phyloP scores from a whole-genome alignment of 2,797 vertebrate genomes.

The Chloroceryle inda region DNA sequence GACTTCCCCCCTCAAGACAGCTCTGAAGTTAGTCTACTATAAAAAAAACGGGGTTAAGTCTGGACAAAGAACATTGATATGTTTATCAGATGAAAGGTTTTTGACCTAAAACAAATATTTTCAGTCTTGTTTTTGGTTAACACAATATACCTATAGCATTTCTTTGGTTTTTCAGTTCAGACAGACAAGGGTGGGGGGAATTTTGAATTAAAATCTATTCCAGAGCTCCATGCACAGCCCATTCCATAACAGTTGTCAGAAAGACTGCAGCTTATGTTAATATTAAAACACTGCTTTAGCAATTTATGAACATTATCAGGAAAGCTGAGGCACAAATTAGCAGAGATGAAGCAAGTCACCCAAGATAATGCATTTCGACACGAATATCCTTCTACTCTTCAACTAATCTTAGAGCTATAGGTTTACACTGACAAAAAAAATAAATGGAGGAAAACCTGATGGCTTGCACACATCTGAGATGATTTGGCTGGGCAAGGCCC shows the following conservation, averaged over 20 bases:
- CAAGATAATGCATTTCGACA: neutral
- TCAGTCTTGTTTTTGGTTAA: neutral
- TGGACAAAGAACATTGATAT: neutral
- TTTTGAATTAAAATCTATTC: neutral
- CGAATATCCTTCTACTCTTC: neutral
- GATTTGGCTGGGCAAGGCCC: neutral
- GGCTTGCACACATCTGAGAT: neutral
- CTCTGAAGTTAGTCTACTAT: constrained; percentile 3
- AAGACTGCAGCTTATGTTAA: constrained; percentile 9
- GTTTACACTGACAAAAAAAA: neutral
- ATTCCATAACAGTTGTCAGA: constrained; percentile 7
- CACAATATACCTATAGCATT: neutral
- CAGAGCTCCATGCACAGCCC: neutral
- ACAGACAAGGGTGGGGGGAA: neutral
- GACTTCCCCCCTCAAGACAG: neutral
- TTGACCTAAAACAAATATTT: neutral
- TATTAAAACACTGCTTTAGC: constrained; percentile 44
- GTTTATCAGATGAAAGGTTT: neutral
- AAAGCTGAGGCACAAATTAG: constrained; percentile 35
- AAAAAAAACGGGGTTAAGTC: neutral
- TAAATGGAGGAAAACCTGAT: neutral
- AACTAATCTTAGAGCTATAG: neutral
- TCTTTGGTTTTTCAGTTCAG: neutral
- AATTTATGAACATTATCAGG: constrained; percentile 56
- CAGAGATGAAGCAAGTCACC: constrained; percentile 19